These are phyloP conservation scores for Papilio demoleus DNA, from an alignment of 2,888 invertebrate species.

Conservation along the genomic window DNA sequence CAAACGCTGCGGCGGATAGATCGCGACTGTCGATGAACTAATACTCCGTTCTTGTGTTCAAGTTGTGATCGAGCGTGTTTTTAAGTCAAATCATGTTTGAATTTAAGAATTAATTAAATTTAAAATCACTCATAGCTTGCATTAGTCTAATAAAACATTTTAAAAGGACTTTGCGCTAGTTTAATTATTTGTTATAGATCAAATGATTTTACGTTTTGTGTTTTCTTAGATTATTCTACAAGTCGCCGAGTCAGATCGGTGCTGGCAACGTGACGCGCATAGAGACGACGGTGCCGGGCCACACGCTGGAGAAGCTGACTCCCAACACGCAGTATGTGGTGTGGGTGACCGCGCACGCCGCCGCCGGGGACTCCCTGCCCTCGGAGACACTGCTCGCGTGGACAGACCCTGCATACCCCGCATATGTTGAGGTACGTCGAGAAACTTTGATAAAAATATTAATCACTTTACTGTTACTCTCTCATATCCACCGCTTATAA, in stretches of 20 bases:
- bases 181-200: not conserved
- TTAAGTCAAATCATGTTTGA: too few species aligned
- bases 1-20: not conserved
- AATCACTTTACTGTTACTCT: too few species aligned
- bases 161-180: too few species aligned
- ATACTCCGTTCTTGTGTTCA: not conserved
- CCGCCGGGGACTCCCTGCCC: slow-evolving; percentile 88
- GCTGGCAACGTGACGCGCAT: slow-evolving; percentile 84
- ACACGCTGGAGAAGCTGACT: slow-evolving; percentile 87
- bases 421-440: slow-evolving; percentile 89
- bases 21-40: not conserved
- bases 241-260: slow-evolving; percentile 81
- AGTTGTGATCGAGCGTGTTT: too few species aligned
- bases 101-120: not conserved
- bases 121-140: too few species aligned
- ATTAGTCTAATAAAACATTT: too few species aligned
- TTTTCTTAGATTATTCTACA: slow-evolving; percentile 85
- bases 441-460: not conserved
- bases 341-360: slow-evolving; percentile 88
- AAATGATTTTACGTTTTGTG: not conserved
- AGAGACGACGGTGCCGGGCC: slow-evolving; percentile 87
- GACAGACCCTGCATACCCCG: slow-evolving; percentile 94
- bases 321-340: slow-evolving; percentile 93
- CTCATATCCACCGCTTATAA: too few species aligned
- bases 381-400: slow-evolving; percentile 93